Percentiles rank a stretch among this genome's conserved stretches.
Evolutionary conservation across 2,888 invertebrate genomes (phyloP).

Genomic region (Fragum fragum): DNA sequence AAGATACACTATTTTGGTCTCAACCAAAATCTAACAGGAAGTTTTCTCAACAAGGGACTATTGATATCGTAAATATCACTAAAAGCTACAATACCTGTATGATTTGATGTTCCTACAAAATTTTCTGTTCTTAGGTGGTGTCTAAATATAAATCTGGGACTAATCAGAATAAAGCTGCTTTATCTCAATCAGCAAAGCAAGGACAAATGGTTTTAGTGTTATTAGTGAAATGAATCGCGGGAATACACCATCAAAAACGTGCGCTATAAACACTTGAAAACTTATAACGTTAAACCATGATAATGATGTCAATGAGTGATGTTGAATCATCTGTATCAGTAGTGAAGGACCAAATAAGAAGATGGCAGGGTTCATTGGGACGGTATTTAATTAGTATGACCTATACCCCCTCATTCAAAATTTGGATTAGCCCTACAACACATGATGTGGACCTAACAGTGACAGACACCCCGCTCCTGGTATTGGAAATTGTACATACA

Average conservation of each 20-base stretch:
- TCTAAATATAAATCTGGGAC: no score
- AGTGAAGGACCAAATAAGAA: constrained; percentile 1
- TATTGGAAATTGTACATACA: constrained; percentile 32
- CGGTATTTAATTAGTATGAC: constrained; percentile 25
- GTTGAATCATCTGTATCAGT: background rate
- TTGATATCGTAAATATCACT: no score
- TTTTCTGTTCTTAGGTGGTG: no score
- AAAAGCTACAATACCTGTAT: no score
- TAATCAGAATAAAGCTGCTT: no score
- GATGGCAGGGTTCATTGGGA: constrained; percentile 59
- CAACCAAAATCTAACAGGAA: no score
- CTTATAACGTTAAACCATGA: background rate
- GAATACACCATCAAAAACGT: background rate
- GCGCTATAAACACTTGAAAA: background rate
- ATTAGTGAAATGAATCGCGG: no score
- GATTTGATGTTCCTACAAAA: no score
- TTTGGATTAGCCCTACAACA: background rate
- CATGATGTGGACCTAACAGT: constrained; percentile 13
- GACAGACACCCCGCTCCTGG: constrained; percentile 6
- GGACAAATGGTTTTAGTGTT: no score
- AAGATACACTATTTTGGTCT: no score
- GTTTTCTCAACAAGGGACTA: no score
- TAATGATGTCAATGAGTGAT: background rate
- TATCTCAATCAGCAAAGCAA: no score
- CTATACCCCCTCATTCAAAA: constrained; percentile 2